phyloP scores from a whole-genome alignment of 1,140 invertebrate species.

The Musca domestica region DNA sequence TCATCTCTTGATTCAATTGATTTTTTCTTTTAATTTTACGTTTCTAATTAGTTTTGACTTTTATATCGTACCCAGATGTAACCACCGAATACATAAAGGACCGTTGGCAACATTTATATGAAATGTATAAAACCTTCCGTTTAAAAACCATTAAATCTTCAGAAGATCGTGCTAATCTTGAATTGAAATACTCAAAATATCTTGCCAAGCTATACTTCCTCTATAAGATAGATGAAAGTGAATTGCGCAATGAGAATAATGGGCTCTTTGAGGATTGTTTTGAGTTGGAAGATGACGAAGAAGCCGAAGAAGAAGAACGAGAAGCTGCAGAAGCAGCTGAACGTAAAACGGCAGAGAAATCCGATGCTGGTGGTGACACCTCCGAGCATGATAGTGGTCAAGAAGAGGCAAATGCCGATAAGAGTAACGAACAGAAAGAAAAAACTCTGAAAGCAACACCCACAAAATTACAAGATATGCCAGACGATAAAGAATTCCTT shows the following conservation, averaged over 20 bases:
- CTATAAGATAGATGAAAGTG: constrained; percentile 49
- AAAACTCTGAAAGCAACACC: neutral
- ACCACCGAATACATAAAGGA: constrained; percentile 42
- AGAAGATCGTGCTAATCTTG: constrained; percentile 37
- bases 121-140: constrained; percentile 51
- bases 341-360: constrained; percentile 29
- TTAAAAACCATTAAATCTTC: constrained; percentile 47
- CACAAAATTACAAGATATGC: constrained; percentile 41
- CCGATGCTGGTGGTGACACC: constrained; percentile 12
- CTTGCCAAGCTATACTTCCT: constrained; percentile 46
- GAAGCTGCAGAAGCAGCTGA: no score
- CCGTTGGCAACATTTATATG: constrained; percentile 49
- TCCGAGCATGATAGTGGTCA: constrained; percentile 8
- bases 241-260: constrained; percentile 45
- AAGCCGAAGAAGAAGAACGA: neutral
- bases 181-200: constrained; percentile 50
- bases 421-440: no score
- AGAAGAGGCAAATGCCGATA: no score
- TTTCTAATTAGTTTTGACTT: no score
- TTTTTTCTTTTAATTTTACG: no score
- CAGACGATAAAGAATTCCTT: constrained; percentile 45
- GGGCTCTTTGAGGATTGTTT: constrained; percentile 6
- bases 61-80: no score
- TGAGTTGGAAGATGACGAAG: constrained; percentile 8
- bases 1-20: neutral